These are phyloP conservation scores for Lepus americanus DNA, from an alignment of 2,113 vertebrate species.

Conservation along the genomic window DNA sequence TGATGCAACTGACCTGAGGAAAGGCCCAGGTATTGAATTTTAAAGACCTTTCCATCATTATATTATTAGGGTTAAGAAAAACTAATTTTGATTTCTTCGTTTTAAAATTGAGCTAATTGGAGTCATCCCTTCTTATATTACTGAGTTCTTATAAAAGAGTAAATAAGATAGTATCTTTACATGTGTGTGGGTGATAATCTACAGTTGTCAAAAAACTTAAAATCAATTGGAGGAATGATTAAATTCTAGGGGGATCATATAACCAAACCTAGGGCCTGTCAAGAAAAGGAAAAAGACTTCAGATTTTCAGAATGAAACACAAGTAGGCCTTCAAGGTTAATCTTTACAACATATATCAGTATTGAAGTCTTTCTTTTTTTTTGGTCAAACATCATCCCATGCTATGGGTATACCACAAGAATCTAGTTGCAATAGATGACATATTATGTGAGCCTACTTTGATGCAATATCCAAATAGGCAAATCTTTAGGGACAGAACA, in stretches of 20 bases:
- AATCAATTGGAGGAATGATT: not conserved
- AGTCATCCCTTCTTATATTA: not conserved
- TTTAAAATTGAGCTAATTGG: not conserved
- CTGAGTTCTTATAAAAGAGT: not conserved
- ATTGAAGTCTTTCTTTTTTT: not conserved
- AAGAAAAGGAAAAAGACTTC: not conserved
- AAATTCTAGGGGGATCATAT: not conserved
- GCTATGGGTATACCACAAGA: not conserved
- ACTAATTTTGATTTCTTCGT: slow-evolving; percentile 21
- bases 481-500: not conserved
- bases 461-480: not conserved
- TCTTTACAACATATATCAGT: not conserved
- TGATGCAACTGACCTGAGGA: not conserved
- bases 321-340: not conserved
- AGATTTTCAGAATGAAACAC: not conserved
- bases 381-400: not conserved
- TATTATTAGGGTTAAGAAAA: slow-evolving; percentile 30
- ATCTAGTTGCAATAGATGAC: not conserved
- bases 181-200: not conserved
- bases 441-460: not conserved
- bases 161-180: not conserved
- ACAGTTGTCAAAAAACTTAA: not conserved
- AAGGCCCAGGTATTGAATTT: not conserved
- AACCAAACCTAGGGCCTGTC: not conserved
- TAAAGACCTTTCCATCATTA: not conserved